A percentile compares a stretch with the other conserved stretches of the same genome.
These are phyloP conservation scores for Trachelus tabidus DNA, from an alignment of 2,888 invertebrate species.

Conservation along the genomic window DNA sequence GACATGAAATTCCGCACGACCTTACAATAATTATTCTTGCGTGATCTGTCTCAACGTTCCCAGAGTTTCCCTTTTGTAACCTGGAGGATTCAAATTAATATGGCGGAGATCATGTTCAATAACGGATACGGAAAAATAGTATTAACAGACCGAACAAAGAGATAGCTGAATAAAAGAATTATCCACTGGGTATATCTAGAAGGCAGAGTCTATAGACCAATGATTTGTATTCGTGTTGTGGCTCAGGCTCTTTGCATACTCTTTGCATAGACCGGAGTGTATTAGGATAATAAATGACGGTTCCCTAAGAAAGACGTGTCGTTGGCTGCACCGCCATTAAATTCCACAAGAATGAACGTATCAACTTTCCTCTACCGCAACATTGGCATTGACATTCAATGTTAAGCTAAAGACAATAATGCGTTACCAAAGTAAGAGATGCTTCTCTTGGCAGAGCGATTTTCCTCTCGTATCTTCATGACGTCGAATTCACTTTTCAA, in stretches of 20 bases:
- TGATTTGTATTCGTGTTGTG: background rate
- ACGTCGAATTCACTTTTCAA: background rate
- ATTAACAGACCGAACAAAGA: background rate
- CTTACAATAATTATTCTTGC: background rate
- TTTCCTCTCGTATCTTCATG: slow-evolving; percentile 60
- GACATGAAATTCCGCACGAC: background rate
- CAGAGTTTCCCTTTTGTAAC: background rate
- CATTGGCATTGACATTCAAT: background rate
- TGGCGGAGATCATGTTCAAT: background rate
- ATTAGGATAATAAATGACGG: slow-evolving; percentile 4
- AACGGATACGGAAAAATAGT: background rate
- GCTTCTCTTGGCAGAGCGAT: slow-evolving; percentile 52
- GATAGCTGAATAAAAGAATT: background rate
- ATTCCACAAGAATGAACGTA: background rate
- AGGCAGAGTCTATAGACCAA: background rate
- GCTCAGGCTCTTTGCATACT: slow-evolving; percentile 1
- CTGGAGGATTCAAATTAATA: background rate
- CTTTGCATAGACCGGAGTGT: background rate
- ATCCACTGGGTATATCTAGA: background rate
- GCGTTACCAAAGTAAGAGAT: slow-evolving; percentile 56
- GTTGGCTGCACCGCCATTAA: background rate
- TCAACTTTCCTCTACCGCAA: background rate
- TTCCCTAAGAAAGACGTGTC: background rate
- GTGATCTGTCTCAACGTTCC: background rate
- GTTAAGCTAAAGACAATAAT: slow-evolving; percentile 8